These are phyloP conservation scores for Zophobas atratus DNA, from an alignment of 1,140 invertebrate species.

Conservation along the genomic window DNA sequence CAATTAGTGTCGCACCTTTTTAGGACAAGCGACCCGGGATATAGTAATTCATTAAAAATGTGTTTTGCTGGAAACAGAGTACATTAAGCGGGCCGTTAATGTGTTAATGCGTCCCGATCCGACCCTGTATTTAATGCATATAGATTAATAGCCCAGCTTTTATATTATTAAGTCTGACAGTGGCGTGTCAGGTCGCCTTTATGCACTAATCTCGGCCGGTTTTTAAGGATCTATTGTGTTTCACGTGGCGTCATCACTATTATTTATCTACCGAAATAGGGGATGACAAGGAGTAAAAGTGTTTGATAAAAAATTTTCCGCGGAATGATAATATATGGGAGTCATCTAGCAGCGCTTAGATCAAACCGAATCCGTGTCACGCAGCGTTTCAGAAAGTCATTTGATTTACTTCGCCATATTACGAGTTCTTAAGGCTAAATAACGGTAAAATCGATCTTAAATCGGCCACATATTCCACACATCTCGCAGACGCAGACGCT, in stretches of 20 bases:
- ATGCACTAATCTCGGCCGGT: slow-evolving; percentile 23
- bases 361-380: slow-evolving; percentile 17
- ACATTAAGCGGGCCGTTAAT: slow-evolving; percentile 5
- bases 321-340: slow-evolving; percentile 11
- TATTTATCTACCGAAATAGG: slow-evolving; percentile 31
- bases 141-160: slow-evolving; percentile 37
- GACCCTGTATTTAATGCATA: slow-evolving; percentile 20
- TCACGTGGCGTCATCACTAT: slow-evolving; percentile 33
- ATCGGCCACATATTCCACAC: slow-evolving; percentile 37
- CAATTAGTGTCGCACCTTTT: slow-evolving; percentile 11
- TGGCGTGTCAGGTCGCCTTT: slow-evolving; percentile 8
- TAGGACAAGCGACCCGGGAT: slow-evolving; percentile 3
- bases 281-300: slow-evolving; percentile 26
- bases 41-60: slow-evolving; percentile 14
- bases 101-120: slow-evolving; percentile 18
- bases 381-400: slow-evolving; percentile 35
- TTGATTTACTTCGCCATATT: slow-evolving; percentile 45
- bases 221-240: slow-evolving; percentile 33
- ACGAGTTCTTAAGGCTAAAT: slow-evolving; percentile 45
- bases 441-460: slow-evolving; percentile 48
- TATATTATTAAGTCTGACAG: slow-evolving; percentile 38
- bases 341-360: slow-evolving; percentile 19
- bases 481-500: slow-evolving; percentile 19
- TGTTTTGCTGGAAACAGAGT: not conserved
- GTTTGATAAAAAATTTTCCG: slow-evolving; percentile 32